Conservation (phyloP, 2,113 vertebrate genomes). For the Neolamprologus hecqui region DNA sequence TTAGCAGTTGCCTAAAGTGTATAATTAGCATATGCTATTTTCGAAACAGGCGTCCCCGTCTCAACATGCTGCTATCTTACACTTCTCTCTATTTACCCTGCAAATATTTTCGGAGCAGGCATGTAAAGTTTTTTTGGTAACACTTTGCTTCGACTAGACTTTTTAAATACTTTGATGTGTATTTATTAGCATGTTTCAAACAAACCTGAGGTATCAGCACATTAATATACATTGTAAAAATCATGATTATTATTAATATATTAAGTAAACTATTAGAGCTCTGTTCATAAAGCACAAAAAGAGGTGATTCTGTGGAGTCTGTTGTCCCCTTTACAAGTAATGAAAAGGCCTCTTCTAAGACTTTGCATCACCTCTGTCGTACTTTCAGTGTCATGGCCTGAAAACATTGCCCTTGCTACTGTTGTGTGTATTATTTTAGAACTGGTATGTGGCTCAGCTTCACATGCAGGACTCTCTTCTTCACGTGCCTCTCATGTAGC, state of each 20-base stretch:
- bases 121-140: slow-evolving; percentile 10
- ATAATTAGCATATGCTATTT: slow-evolving; percentile 71
- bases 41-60: slow-evolving; percentile 52
- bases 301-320: not conserved
- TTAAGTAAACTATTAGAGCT: not conserved
- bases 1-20: slow-evolving; percentile 58
- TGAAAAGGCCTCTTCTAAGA: not conserved
- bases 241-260: not conserved
- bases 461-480: not conserved
- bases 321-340: slow-evolving; percentile 3
- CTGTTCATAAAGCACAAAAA: not conserved
- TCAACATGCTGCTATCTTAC: slow-evolving; percentile 44
- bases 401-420: slow-evolving; percentile 24
- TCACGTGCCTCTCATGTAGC: not conserved
- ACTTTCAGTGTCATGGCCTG: slow-evolving; percentile 32
- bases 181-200: not conserved
- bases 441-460: not conserved
- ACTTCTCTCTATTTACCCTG: slow-evolving; percentile 49
- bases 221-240: not conserved
- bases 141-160: not conserved
- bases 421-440: slow-evolving; percentile 11
- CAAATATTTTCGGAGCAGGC: slow-evolving; percentile 29
- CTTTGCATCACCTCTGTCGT: slow-evolving; percentile 1
- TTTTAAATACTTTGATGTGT: not conserved
- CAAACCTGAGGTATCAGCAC: not conserved